phyloP scores from a whole-genome alignment of 2,113 vertebrate genomes.

The Lepisosteus osseus region DNA sequence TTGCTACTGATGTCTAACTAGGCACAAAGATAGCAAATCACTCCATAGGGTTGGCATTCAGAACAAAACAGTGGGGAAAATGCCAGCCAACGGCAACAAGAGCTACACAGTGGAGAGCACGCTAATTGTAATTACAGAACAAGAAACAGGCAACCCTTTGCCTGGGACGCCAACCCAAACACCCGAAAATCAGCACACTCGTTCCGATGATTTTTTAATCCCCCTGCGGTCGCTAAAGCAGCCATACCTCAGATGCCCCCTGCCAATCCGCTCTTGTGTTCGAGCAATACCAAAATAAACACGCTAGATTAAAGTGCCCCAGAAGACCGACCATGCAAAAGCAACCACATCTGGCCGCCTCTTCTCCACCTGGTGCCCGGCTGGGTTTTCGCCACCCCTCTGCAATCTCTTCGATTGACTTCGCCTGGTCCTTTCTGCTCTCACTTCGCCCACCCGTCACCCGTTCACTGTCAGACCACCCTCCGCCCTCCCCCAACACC shows the following conservation, averaged over 20 bases:
- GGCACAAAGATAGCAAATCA: neutral
- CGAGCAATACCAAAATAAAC: slow-evolving; percentile 20
- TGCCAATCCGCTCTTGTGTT: neutral
- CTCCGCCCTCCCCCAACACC: no score
- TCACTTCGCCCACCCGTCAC: no score
- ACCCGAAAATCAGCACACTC: slow-evolving; percentile 23
- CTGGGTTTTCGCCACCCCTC: neutral
- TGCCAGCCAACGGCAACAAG: slow-evolving; percentile 5
- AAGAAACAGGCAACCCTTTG: slow-evolving; percentile 1
- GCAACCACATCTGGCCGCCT: neutral
- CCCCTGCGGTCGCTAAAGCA: slow-evolving; percentile 4
- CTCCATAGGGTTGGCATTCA: neutral
- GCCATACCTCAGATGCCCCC: slow-evolving; percentile 1
- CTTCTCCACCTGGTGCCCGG: neutral
- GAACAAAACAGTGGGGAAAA: neutral
- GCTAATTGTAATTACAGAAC: slow-evolving; percentile 14
- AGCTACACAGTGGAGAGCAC: slow-evolving; percentile 10
- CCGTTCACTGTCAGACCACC: no score
- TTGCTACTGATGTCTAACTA: no score
- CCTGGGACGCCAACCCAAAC: slow-evolving; percentile 28
- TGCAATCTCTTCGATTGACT: neutral
- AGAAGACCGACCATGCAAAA: neutral
- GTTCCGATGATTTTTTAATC: neutral
- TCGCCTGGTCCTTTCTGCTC: no score
- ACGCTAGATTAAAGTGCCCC: slow-evolving; percentile 19